Evolutionary conservation across 2,113 vertebrate species (phyloP).

Genomic region (Mesembrinibis cayennensis): DNA sequence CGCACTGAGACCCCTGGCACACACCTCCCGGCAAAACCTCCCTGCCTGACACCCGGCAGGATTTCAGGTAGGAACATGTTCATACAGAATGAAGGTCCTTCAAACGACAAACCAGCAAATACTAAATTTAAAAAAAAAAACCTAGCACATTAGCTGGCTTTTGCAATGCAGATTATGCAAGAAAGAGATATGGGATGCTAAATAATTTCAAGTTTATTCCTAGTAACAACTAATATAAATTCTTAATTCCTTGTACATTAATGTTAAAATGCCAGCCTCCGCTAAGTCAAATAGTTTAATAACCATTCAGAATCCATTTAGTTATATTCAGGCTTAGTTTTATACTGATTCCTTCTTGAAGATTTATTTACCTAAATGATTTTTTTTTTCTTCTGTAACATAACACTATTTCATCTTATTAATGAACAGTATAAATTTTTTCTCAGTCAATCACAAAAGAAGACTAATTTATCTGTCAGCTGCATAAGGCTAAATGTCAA

Average conservation of each 20-base stretch:
- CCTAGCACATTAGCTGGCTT: neutral
- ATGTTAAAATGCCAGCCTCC: neutral
- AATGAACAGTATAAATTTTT: constrained; percentile 48
- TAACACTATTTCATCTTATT: constrained; percentile 40
- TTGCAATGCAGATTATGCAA: neutral
- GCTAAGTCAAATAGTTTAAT: neutral
- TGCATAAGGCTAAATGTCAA: constrained; percentile 63
- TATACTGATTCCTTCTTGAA: neutral
- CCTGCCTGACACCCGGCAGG: neutral
- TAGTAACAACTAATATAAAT: neutral
- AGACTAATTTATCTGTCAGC: constrained; percentile 73
- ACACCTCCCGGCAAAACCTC: neutral
- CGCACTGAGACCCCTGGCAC: too few species aligned
- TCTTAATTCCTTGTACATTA: neutral
- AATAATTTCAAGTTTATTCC: neutral
- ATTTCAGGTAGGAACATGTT: neutral
- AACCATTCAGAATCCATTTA: neutral
- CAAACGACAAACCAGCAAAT: neutral
- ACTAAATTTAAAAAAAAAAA: neutral
- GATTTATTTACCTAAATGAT: neutral
- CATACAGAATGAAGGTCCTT: neutral
- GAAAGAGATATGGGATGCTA: neutral
- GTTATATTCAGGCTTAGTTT: neutral
- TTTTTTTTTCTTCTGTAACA: neutral
- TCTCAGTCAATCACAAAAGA: constrained; percentile 61